These are phyloP conservation scores for Spinus pinus DNA, from an alignment of 2,797 vertebrate genomes.

Conservation along the genomic window DNA sequence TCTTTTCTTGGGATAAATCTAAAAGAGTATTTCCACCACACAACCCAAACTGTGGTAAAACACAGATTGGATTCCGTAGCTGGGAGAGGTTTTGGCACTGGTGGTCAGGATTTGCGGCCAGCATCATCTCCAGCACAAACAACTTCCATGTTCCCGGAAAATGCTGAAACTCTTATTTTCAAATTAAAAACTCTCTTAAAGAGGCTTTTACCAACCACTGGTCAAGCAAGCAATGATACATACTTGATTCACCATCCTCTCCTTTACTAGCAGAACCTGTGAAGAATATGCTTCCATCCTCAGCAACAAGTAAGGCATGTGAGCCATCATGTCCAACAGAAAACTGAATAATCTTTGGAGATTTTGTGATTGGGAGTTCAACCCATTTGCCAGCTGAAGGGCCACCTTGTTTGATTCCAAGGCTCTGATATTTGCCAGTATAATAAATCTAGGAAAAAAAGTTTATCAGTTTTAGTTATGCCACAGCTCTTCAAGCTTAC, in stretches of 20 bases:
- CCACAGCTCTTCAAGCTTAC: not conserved
- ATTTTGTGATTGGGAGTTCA: constrained; percentile 95
- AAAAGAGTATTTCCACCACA: not conserved
- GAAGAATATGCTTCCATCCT: constrained; percentile 98
- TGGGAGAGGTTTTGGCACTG: not conserved
- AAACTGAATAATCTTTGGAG: constrained; percentile 96
- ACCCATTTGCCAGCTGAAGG: constrained; percentile 98
- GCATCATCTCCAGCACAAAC: not conserved
- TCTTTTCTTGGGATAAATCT: not conserved
- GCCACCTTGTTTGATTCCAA: constrained; percentile 98
- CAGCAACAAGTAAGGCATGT: constrained; percentile 94
- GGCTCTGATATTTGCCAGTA: constrained; percentile 98
- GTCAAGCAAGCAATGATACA: not conserved
- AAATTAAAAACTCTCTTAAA: not conserved
- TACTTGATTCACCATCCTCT: constrained; percentile 98
- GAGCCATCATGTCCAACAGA: constrained; percentile 98
- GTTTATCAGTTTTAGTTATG: not conserved
- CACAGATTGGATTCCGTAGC: not conserved
- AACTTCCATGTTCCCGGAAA: not conserved
- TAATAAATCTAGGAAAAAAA: constrained; percentile 88
- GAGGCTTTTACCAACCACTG: not conserved
- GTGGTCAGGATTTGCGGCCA: not conserved
- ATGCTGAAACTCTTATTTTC: not conserved
- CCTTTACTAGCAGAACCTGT: constrained; percentile 98
- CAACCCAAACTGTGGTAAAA: not conserved